phyloP scores from a whole-genome alignment of 2,113 vertebrate genomes.

The Chelonoidis abingdonii region DNA sequence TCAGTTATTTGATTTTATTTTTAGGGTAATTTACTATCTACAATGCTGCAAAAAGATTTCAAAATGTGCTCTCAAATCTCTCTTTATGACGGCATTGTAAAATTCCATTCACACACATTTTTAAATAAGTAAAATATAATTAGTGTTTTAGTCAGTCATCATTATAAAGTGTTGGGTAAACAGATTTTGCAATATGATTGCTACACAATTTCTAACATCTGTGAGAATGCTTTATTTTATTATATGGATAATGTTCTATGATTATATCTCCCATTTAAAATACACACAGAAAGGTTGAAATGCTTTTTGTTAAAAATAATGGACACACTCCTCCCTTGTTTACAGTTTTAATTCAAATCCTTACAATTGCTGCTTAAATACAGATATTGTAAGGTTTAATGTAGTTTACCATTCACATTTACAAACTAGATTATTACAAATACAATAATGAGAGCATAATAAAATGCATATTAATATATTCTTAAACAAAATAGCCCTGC shows the following conservation, averaged over 20 bases:
- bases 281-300: no score
- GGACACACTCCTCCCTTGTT: neutral
- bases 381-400: no score
- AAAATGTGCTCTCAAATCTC: neutral
- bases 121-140: neutral
- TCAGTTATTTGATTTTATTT: fast-evolving
- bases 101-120: neutral
- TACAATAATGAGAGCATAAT: neutral
- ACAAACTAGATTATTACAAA: neutral
- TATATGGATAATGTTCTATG: neutral
- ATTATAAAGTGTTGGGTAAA: neutral
- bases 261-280: neutral
- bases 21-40: neutral
- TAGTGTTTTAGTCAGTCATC: neutral
- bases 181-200: neutral
- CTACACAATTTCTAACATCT: neutral
- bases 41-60: neutral
- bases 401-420: neutral
- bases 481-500: neutral
- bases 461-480: neutral
- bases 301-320: neutral
- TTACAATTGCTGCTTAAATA: neutral
- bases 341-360: neutral
- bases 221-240: neutral
- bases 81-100: neutral